Conservation (phyloP, 1,140 invertebrate species). For the Diachasma alloeum region DNA sequence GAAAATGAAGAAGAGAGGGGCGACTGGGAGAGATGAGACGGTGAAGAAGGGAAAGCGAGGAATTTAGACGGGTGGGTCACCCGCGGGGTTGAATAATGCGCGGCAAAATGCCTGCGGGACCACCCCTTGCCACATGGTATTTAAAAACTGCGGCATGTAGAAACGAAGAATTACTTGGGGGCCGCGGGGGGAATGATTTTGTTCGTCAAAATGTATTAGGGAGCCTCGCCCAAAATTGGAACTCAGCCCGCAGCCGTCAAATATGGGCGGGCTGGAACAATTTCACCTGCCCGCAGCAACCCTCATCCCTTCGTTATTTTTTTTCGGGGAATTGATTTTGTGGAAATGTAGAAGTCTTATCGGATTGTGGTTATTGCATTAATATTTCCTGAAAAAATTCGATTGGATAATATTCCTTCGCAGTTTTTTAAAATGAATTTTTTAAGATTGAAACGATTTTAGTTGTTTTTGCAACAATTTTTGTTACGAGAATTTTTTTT, state of each 20-base stretch:
- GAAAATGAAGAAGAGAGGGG: slow-evolving; percentile 20
- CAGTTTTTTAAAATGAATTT: too few relatives aligned
- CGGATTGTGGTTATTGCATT: too few relatives aligned
- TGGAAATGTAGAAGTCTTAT: too few relatives aligned
- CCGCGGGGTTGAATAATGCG: slow-evolving; percentile 58
- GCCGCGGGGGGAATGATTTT: slow-evolving; percentile 27
- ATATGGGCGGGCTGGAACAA: slow-evolving; percentile 42
- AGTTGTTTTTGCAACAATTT: too few relatives aligned
- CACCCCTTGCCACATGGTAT: slow-evolving; percentile 52
- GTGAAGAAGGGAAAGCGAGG: slow-evolving; percentile 38
- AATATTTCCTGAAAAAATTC: too few relatives aligned
- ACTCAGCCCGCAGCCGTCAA: slow-evolving; percentile 45
- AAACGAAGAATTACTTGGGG: neutral
- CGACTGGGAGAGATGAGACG: slow-evolving; percentile 13
- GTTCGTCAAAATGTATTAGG: slow-evolving; percentile 22
- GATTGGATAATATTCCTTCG: too few relatives aligned
- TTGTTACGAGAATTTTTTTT: too few relatives aligned
- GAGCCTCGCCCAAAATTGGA: slow-evolving; percentile 19
- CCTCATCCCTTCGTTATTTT: slow-evolving; percentile 36
- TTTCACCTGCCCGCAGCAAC: slow-evolving; percentile 47
- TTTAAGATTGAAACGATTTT: too few relatives aligned
- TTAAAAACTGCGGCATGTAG: slow-evolving; percentile 38
- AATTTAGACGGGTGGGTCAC: slow-evolving; percentile 44
- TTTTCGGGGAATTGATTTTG: slow-evolving; percentile 32
- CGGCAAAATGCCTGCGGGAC: slow-evolving; percentile 53